Conservation (phyloP, 2,888 invertebrate genomes). For the Flabesymbios commensalis region DNA sequence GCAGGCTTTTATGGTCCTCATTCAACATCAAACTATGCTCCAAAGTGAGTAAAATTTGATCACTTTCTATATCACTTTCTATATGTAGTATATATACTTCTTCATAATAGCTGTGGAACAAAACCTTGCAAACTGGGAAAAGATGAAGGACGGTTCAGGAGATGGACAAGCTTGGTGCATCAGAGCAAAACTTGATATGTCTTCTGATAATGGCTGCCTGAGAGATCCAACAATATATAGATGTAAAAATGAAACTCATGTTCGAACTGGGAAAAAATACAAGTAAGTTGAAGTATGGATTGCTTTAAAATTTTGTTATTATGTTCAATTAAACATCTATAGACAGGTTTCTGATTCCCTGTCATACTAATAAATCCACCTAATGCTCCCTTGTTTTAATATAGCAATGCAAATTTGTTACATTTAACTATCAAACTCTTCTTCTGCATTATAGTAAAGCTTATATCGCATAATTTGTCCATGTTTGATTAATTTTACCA, state of each 20-base stretch:
- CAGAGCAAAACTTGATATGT: conserved; percentile 96
- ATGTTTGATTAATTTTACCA: too few relatives aligned
- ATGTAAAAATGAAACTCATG: conserved; percentile 94
- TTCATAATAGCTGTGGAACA: conserved; percentile 70
- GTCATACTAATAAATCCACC: too few relatives aligned
- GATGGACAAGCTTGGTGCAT: conserved; percentile 89
- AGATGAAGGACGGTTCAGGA: conserved; percentile 86
- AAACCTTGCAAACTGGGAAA: conserved; percentile 88
- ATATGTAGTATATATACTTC: too few relatives aligned
- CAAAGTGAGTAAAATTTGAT: too few relatives aligned
- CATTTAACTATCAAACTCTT: too few relatives aligned
- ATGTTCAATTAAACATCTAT: conserved; percentile 1
- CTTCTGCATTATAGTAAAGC: too few relatives aligned
- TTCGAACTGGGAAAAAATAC: conserved; percentile 90
- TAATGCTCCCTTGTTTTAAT: too few relatives aligned
- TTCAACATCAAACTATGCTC: too few relatives aligned
- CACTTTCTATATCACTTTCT: too few relatives aligned
- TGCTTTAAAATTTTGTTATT: neutral
- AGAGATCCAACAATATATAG: conserved; percentile 98
- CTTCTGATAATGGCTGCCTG: conserved; percentile 92
- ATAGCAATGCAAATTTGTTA: too few relatives aligned
- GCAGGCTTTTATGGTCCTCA: too few relatives aligned
- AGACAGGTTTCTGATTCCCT: neutral
- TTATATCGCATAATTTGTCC: too few relatives aligned
- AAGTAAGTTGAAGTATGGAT: conserved; percentile 76